Evolutionary conservation across 2,797 vertebrate genomes (phyloP), one percentile per base, ranked within the genome.

Genomic region (Serranus cabrilla): DNA sequence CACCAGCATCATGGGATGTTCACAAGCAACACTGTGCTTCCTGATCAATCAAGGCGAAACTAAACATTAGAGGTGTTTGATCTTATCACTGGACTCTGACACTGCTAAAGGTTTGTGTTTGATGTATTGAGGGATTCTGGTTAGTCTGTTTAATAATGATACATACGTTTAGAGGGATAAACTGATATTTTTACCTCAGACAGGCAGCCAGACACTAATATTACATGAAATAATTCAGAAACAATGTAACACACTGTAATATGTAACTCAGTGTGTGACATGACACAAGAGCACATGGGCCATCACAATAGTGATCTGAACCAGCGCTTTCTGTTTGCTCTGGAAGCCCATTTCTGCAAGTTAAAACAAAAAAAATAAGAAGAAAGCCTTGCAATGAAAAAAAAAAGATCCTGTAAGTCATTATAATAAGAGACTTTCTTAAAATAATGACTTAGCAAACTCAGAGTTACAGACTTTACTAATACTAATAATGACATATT

Each of bases 21-120:
- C 27, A 25, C 54, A 69, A 51, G 68, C 74, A 27, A 34, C 62
- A 4, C 8, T 5, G 37, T 2, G 43, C 40, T 70, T 73, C 69
- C 68, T 61, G 76, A 75, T 37, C 13, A 43, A 37, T 17, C 60
- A 61, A 55, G 66, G 58, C 6, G 1, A 34, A 34, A 7, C 34
- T 6, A 34, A 34, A 34, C 6, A 34, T 7, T 3, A 27, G 27
- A 27, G 27, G 27, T 27, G 27, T 27, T 27, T 27, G 27, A 27
- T 25, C 47, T 40, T 50, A 76, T 52, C 69, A 47, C 49, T 10
- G 9, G 60, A 73, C 63, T 77, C 59, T 14, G 37, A 45, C 45
- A 2, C 54, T 31, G 18, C 72, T 46, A 61, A 42, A 83, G 83
- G 89, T 89, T 68, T 72, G 78, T 23, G 18, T 21, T 67, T 39